Percentiles rank a stretch among this genome's conserved stretches.
Evolutionary conservation across 2,113 vertebrate genomes (phyloP).

Genomic region (Oophaga pumilio): DNA sequence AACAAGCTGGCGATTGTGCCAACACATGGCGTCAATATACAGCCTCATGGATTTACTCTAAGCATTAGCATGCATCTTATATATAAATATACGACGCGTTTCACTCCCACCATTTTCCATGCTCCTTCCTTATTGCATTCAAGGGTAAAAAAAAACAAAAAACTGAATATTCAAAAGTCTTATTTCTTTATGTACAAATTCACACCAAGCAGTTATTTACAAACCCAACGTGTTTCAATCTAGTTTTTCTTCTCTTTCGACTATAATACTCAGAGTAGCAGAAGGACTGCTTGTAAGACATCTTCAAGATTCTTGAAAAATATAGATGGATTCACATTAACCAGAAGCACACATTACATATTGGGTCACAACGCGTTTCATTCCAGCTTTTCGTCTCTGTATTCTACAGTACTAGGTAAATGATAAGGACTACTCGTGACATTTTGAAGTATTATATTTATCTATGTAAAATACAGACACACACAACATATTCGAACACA

Average conservation of each 20-base stretch:
- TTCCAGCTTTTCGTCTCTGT: background rate
- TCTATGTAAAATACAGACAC: background rate
- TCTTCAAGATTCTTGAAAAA: background rate
- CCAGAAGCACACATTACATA: background rate
- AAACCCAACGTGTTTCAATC: background rate
- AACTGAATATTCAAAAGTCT: background rate
- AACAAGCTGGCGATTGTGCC: background rate
- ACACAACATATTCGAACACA: background rate
- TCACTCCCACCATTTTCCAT: background rate
- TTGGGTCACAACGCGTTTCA: background rate
- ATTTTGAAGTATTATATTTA: background rate
- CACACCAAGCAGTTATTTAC: background rate
- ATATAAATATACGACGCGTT: background rate
- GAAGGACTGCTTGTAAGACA: background rate
- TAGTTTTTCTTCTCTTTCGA: no score
- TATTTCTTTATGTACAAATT: no score
- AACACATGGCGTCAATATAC: background rate
- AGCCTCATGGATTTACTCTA: background rate
- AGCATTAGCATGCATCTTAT: background rate
- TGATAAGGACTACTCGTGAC: no score
- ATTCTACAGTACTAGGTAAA: no score
- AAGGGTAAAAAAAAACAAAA: background rate
- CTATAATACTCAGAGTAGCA: background rate
- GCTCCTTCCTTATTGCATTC: background rate
- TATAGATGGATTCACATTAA: background rate